Evolutionary conservation across 2,113 vertebrate genomes (phyloP), one percentile per base, ranked within the genome.

Genomic region (Sterrhoptilus dennistouni): DNA sequence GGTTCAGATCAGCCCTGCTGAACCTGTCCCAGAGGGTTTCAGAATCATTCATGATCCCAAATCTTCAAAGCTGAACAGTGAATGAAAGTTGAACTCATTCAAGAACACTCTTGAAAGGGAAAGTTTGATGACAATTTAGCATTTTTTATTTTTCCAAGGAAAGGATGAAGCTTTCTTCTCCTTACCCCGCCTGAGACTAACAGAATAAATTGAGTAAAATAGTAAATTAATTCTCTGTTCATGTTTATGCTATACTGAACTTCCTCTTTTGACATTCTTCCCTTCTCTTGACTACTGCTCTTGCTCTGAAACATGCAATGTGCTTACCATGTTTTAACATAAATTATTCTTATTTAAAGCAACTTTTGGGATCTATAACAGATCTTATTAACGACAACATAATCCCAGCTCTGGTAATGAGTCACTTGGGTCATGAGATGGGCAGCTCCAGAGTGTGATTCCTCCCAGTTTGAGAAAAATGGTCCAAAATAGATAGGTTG

Each of bases 11-110:
- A 85, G 8, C 52, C 11, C 28, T 4, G 1, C 27, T 65, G 25
- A 89, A 79, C 45, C 6, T 83, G 54, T 88, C 60, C 61, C 83
- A 75, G 56, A 22, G 15, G 83, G 92, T 97, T 96, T 97, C 95
- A 87, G 78, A 94, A 96, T 97, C 74, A 95, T 95, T 96, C 96
- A 97, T 50, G 72, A 90, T 79, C 40, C 77, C 60, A 87, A 90
- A 60, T 40, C 80, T 93, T 95, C 92, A 97, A 94, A 94, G 64
- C 7, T 72, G n/a, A 95, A 42, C 61, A 68, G 57, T 87, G 78
- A 95, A 91, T 90, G 91, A 97, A 96, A 91, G 89, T 61, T 72
- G 14, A 95, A 83, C 60, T 94, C 72, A 88, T 94, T 87, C 79
- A 92, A 79, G 49, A 29, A 50, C 45, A 71, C 16, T 14, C 5